Percentiles rank a stretch among this genome's conserved stretches.
phyloP scores from a whole-genome alignment of 2,113 vertebrate species.

The Brachypodius melanocephalos region DNA sequence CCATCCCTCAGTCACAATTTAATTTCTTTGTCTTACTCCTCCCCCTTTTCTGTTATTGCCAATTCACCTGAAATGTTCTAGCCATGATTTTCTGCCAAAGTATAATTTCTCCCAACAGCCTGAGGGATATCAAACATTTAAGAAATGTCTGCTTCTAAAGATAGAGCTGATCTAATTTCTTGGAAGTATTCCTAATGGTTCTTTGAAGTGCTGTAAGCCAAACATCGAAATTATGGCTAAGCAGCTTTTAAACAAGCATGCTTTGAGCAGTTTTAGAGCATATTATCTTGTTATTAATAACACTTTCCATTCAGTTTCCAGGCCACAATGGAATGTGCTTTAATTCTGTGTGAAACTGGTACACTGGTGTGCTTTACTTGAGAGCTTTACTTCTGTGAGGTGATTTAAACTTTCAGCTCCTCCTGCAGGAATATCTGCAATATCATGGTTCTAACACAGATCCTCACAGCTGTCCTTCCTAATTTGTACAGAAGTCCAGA shows the following conservation, averaged over 20 bases:
- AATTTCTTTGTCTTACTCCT: background rate
- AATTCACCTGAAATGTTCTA: slow-evolving; percentile 38
- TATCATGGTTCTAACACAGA: background rate
- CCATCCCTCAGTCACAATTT: background rate
- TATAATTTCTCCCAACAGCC: background rate
- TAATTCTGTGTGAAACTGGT: background rate
- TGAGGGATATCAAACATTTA: slow-evolving; percentile 17
- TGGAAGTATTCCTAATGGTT: slow-evolving; percentile 44
- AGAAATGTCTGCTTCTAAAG: slow-evolving; percentile 41
- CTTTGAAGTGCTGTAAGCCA: slow-evolving; percentile 28
- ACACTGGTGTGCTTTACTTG: background rate
- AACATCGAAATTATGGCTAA: slow-evolving; percentile 29
- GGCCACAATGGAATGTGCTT: background rate
- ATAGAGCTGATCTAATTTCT: slow-evolving; percentile 45
- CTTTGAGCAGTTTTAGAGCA: background rate
- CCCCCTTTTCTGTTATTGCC: background rate
- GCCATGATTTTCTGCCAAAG: slow-evolving; percentile 5
- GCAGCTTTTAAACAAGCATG: slow-evolving; percentile 31
- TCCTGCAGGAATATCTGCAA: background rate
- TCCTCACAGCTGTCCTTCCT: background rate
- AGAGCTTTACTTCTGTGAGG: background rate
- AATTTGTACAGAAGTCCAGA: background rate
- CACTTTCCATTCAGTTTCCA: background rate
- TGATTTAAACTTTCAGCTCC: background rate
- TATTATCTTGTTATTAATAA: slow-evolving; percentile 29